phyloP scores from a whole-genome alignment of 35 echinoderm and acorn worm species.

The Stichopus chloronotus region DNA sequence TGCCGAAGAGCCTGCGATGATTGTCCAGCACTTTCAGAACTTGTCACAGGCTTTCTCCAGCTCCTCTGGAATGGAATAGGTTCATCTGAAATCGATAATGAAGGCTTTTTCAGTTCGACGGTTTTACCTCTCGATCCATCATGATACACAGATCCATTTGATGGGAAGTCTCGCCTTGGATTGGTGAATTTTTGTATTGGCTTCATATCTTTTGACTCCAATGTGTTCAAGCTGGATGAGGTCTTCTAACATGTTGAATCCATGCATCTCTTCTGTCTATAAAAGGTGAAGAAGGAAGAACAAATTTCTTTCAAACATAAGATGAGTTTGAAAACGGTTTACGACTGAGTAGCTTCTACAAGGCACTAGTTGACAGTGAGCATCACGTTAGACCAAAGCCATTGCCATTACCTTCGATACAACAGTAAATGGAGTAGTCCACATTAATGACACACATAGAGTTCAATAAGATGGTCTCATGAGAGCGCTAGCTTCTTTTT shows the following conservation, averaged over 20 bases:
- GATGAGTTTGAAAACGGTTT: too few relatives aligned
- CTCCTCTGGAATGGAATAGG: conserved; percentile 16
- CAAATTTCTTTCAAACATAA: too few relatives aligned
- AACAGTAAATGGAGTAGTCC: too few relatives aligned
- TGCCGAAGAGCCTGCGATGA: background rate
- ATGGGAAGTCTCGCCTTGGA: background rate
- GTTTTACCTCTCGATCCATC: background rate
- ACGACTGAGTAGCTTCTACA: too few relatives aligned
- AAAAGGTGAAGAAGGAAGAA: background rate
- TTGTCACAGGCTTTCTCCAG: background rate
- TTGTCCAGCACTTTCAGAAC: background rate
- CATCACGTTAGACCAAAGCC: too few relatives aligned
- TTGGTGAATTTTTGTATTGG: background rate
- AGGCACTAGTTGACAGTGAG: too few relatives aligned
- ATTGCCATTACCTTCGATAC: too few relatives aligned
- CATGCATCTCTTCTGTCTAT: background rate
- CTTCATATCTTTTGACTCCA: background rate
- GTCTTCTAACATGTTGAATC: background rate
- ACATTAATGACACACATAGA: too few relatives aligned
- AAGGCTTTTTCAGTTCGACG: background rate
- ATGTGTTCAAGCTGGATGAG: background rate
- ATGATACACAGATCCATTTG: background rate
- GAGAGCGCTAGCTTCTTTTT: too few relatives aligned
- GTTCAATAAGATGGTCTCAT: too few relatives aligned
- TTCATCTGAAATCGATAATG: background rate